Base-by-base conservation (phyloP, 2,888 invertebrate species). In the Drosophila paranaensis region DNA sequence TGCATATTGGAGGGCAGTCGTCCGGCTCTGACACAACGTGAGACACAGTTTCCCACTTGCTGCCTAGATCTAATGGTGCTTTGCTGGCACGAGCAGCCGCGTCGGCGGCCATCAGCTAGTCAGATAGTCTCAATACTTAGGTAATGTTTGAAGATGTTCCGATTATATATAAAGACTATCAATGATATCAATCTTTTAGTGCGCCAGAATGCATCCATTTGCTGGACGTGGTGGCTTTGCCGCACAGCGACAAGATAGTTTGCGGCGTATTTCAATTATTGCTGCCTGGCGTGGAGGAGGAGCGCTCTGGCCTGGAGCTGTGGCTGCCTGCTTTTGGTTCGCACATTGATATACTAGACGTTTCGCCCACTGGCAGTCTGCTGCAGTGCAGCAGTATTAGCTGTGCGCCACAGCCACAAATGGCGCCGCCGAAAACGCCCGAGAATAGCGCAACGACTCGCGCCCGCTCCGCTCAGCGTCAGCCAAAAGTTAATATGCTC, bases 141-240 rank as follows among this genome's bases (percentile, higher is more conserved):
- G 77, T 77, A 20, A 27, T 8, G 3, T 5, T 13, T 0, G 0
- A n/a, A 16, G 1, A 13, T 3, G 2, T 9, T 25, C 6, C 13
- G 1, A 56, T 13, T 33, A 14, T 2, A 30, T 13, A 33, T 13
- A 2, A 2, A 13, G 5, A 2, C 9, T 33, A 14, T 8, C 10
- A 61, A 43, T 27, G 6, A 11, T 13, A 39, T 37, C n/a, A 2
- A 3, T 5, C 6, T 43, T 55, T 6, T 37, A 96, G 96, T 3
- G 97, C 98, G 3, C 98, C 99, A 0, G 99, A 99, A 94, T 98
- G 97, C 93, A 96, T 96, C n/a, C 97, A 97, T 92, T 93, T 98
- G 42, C 93, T 96, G 57, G 97, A 98, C 91, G 95, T 97, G 60
- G 95, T 96, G 40, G 94, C 96, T 0, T 92, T 97, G 71, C 95